Conservation (phyloP, 2,888 invertebrate genomes). For the Xestobium rufovillosum region DNA sequence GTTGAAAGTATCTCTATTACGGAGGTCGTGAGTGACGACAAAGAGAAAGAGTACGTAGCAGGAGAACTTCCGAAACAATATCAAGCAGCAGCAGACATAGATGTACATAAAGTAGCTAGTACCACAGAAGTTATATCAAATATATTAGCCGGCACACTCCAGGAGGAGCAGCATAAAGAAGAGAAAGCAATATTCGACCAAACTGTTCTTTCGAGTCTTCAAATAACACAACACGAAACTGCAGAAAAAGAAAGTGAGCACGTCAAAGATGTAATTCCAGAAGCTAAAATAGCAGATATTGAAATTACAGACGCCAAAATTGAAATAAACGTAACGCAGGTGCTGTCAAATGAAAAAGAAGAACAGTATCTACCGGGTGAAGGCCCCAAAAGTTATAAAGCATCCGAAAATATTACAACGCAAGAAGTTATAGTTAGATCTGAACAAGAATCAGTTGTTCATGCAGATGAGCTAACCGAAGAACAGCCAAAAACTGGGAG, state of each 20-base stretch:
- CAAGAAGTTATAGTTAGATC: constrained; percentile 45
- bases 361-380: constrained; percentile 37
- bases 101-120: constrained; percentile 44
- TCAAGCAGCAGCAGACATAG: constrained; percentile 44
- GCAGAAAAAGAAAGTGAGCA: constrained; percentile 46
- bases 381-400: constrained; percentile 38
- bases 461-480: constrained; percentile 42
- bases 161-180: constrained; percentile 35
- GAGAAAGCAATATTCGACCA: constrained; percentile 46
- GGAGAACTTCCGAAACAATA: constrained; percentile 37
- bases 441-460: constrained; percentile 43
- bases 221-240: constrained; percentile 46
- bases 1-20: constrained; percentile 46
- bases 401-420: constrained; percentile 41
- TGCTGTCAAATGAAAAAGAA: constrained; percentile 45
- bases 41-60: constrained; percentile 43
- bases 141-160: constrained; percentile 34
- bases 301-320: constrained; percentile 34
- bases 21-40: constrained; percentile 46
- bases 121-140: constrained; percentile 45
- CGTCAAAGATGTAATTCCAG: constrained; percentile 31
- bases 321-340: constrained; percentile 42
- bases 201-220: constrained; percentile 48
- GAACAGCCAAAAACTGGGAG: constrained; percentile 40
- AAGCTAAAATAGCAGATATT: constrained; percentile 36